phyloP scores from a whole-genome alignment of 2,888 invertebrate genomes.

The Limnephilus lunatus region DNA sequence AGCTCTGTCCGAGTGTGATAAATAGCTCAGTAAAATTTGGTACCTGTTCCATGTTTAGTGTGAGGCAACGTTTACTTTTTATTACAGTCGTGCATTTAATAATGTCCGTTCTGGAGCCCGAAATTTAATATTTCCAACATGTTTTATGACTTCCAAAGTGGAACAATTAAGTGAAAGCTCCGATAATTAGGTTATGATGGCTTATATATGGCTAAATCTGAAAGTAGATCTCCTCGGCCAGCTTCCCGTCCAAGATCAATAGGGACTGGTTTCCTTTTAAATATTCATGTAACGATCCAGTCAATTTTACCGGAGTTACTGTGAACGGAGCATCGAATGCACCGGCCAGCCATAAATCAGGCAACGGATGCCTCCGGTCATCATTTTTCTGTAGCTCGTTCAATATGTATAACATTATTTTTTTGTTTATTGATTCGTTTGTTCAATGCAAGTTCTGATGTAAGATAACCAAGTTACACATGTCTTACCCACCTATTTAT shows the following conservation, averaged over 20 bases:
- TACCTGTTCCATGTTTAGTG: background rate
- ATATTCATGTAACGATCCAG: constrained; percentile 54
- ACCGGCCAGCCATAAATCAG: constrained; percentile 20
- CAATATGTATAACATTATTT: background rate
- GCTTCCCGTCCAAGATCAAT: constrained; percentile 42
- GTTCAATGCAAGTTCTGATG: background rate
- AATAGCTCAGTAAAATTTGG: background rate
- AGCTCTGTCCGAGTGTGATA: background rate
- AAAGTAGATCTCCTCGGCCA: constrained; percentile 31
- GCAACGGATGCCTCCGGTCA: constrained; percentile 24
- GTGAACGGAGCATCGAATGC: background rate
- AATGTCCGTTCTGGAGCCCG: background rate
- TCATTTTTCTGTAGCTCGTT: constrained; percentile 6
- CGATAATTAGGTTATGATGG: constrained; percentile 33
- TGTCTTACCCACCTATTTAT: background rate
- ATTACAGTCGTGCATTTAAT: constrained; percentile 2
- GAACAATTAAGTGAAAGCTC: constrained; percentile 52
- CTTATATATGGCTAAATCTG: constrained; percentile 40
- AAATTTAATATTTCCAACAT: constrained; percentile 20
- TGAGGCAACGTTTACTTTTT: constrained; percentile 2
- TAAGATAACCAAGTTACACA: background rate
- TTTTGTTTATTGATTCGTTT: background rate
- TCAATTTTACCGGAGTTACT: constrained; percentile 47
- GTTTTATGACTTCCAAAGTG: constrained; percentile 32
- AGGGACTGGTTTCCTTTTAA: constrained; percentile 54